phyloP scores from a whole-genome alignment of 2,797 vertebrate genomes.

The Cottoperca gobio region DNA sequence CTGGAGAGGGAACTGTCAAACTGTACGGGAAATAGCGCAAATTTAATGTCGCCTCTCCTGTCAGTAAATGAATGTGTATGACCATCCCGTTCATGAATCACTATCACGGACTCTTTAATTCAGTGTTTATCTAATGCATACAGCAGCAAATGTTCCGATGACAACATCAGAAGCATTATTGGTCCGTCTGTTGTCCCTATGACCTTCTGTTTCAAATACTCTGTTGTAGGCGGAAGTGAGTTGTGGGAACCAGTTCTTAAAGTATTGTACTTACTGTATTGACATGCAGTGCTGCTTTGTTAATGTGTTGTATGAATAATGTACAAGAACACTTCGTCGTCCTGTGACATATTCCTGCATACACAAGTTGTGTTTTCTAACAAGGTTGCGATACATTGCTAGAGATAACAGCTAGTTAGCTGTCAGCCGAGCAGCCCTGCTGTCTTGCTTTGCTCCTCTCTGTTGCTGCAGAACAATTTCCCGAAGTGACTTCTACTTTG shows the following conservation, averaged over 20 bases:
- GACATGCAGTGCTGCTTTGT: accelerated
- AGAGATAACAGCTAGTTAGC: not conserved
- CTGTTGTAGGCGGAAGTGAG: slow-evolving; percentile 19
- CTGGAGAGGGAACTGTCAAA: not conserved
- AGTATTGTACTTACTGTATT: not conserved
- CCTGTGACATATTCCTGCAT: not conserved
- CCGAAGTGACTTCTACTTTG: not conserved
- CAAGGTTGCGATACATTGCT: not conserved
- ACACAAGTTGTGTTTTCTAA: not conserved
- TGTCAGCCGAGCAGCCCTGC: not conserved
- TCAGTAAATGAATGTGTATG: not conserved
- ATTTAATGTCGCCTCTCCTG: not conserved
- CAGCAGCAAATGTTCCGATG: accelerated
- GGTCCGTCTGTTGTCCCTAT: slow-evolving; percentile 50
- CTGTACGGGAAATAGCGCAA: not conserved
- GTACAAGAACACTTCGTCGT: accelerated
- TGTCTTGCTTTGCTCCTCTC: accelerated
- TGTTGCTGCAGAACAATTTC: accelerated
- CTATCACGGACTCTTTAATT: not conserved
- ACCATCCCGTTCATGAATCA: accelerated
- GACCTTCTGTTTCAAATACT: slow-evolving; percentile 62
- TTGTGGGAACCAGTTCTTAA: not conserved
- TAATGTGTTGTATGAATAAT: not conserved
- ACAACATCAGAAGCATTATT: not conserved
- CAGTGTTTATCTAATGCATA: too few relatives aligned